These are phyloP conservation scores for Odontamblyopus rebecca DNA, from an alignment of 2,797 vertebrate genomes.

Conservation along the genomic window DNA sequence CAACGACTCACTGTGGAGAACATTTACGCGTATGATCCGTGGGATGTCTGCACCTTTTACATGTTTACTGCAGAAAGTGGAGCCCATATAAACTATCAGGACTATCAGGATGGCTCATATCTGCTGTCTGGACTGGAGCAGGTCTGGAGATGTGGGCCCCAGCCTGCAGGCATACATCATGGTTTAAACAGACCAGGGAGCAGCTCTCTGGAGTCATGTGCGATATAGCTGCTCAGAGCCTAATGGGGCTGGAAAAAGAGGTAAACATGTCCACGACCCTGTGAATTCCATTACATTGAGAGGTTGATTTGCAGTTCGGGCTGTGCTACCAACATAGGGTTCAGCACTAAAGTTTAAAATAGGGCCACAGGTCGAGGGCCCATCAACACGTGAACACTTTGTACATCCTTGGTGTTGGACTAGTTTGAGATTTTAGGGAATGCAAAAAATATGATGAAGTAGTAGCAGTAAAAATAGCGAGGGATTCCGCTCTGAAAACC, in stretches of 20 bases:
- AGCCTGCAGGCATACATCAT: slow-evolving; percentile 64
- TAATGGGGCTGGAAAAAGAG: slow-evolving; percentile 79
- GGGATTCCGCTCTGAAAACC: neutral
- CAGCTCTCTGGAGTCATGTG: slow-evolving; percentile 70
- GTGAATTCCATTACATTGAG: slow-evolving; percentile 77
- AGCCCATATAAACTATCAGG: slow-evolving; percentile 47
- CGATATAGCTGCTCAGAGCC: slow-evolving; percentile 74
- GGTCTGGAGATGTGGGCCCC: slow-evolving; percentile 54
- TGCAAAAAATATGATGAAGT: neutral
- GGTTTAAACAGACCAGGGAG: slow-evolving; percentile 73
- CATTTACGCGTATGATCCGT: slow-evolving; percentile 58
- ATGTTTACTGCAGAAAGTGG: slow-evolving; percentile 65
- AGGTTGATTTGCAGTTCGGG: slow-evolving; percentile 67
- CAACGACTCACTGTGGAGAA: slow-evolving; percentile 41
- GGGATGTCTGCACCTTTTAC: slow-evolving; percentile 62
- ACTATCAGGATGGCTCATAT: slow-evolving; percentile 61
- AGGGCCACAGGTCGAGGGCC: slow-evolving; percentile 30
- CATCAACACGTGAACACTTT: neutral
- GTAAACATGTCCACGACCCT: slow-evolving; percentile 76
- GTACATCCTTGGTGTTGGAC: neutral
- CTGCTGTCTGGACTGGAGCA: slow-evolving; percentile 34
- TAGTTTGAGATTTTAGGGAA: neutral
- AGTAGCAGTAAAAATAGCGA: neutral
- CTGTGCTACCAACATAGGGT: slow-evolving; percentile 45
- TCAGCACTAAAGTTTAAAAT: slow-evolving; percentile 31